Evolutionary conservation across 1,140 invertebrate genomes (phyloP).

Genomic region (Hyles vespertilio): DNA sequence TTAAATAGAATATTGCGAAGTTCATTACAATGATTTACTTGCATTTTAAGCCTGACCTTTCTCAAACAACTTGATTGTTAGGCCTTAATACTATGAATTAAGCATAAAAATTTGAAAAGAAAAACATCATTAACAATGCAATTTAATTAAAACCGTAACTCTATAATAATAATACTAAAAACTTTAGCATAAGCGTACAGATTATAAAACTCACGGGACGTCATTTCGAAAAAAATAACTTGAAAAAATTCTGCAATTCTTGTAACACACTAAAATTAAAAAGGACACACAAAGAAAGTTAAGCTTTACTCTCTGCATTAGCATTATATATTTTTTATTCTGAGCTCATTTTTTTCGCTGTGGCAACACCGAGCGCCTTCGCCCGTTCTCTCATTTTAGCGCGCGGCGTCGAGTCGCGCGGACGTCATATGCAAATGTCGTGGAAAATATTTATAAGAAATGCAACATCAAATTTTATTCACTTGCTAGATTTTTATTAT

Average conservation of each 20-base stretch:
- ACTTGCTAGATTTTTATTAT: conserved; percentile 36
- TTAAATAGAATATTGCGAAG: no score
- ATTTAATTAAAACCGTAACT: conserved; percentile 3
- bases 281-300: conserved; percentile 17
- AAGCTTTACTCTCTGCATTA: conserved; percentile 18
- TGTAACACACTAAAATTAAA: conserved; percentile 21
- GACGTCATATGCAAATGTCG: conserved; percentile 46
- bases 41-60: no score
- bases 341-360: conserved; percentile 11
- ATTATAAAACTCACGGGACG: no score
- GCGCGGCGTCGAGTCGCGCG: conserved; percentile 13
- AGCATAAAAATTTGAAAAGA: background rate
- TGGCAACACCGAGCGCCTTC: conserved; percentile 7
- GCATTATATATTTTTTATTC: conserved; percentile 15
- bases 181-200: background rate
- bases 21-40: no score
- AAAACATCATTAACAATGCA: conserved; percentile 2
- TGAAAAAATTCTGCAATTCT: background rate
- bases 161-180: conserved; percentile 6
- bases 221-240: no score
- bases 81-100: no score
- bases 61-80: no score
- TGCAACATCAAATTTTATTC: conserved; percentile 35
- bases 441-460: conserved; percentile 39
- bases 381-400: conserved; percentile 16